Base-by-base conservation (phyloP, 2,797 vertebrate species). In the Poecilia wingei region DNA sequence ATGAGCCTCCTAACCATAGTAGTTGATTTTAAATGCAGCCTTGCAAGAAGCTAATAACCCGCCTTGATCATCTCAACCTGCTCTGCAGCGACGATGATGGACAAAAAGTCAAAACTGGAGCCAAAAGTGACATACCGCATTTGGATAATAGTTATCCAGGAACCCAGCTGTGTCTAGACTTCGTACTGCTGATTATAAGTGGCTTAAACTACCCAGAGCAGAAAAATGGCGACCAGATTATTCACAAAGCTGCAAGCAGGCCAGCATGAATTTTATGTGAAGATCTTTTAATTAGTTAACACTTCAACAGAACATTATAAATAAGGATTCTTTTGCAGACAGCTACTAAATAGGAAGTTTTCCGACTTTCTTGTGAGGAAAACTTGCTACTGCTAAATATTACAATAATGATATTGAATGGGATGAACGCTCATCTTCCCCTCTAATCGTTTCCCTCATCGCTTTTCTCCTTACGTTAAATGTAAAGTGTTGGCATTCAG, bases 1-100 rank as follows among this genome's bases (percentile, higher is more conserved):
- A 74, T 74, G 13, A 74, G 72, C 13, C 14, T 74, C 16, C 14
- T 74, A 74, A 57, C 25, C 49, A 73, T 59, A 74, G 53, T 59
- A 18, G 12, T 43, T 59, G 25, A n/a, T 43, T 55, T 41, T 74
- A 74, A 57, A 55, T 74, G 73, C 41, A 74, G 73, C 36, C 39
- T 59, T 74, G 28, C 73, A 28, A 43, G 22, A 59, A n/a, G 33
- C 36, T 74, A 59, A 74, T 59, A 59, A 74, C 36, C 53, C 9
- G 53, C 51, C 55, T 43, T n/a, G 39, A 41, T 74, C 55, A 59
- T 57, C 36, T 57, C 36, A 41, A 28, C 33, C 36, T 25, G 3
- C 16, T 75, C 14, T 61, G 55, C 74, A 61, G 55, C 12, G 55
- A 46, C 16, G 20, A 46, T n/a, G 51, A 74, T 0, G 25, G 33